phyloP scores from a whole-genome alignment of 1,140 invertebrate genomes.

The Euglossa dilemma region DNA sequence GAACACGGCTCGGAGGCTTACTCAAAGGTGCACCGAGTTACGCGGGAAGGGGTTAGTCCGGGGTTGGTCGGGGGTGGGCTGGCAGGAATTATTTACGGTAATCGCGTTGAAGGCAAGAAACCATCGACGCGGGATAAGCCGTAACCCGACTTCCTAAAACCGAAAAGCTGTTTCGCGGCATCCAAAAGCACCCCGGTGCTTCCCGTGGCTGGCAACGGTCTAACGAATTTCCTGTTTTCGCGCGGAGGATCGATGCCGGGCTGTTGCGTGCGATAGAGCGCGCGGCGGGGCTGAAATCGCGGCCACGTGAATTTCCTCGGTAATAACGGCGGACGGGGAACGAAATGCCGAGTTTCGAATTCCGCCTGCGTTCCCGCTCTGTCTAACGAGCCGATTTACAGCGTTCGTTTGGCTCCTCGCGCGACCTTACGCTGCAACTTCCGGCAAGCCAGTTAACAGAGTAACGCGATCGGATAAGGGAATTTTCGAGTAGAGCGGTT shows the following conservation, averaged over 20 bases:
- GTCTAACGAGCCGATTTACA: not conserved
- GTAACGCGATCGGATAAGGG: too few relatives aligned
- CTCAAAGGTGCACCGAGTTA: slow-evolving; percentile 14
- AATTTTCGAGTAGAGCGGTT: too few relatives aligned
- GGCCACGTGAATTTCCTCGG: not conserved
- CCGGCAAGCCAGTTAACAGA: too few relatives aligned
- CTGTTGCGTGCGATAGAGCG: too few relatives aligned
- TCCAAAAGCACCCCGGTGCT: not conserved
- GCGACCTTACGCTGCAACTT: too few relatives aligned
- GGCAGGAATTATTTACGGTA: slow-evolving; percentile 23
- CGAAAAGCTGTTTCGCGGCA: slow-evolving; percentile 1
- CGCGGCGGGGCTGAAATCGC: not conserved
- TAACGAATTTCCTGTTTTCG: slow-evolving; percentile 26
- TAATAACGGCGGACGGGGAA: not conserved
- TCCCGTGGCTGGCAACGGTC: not conserved
- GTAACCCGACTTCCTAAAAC: slow-evolving; percentile 11
- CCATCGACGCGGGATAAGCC: slow-evolving; percentile 10
- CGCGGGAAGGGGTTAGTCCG: not conserved
- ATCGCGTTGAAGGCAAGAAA: slow-evolving; percentile 14
- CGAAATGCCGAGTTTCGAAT: not conserved
- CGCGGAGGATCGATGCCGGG: not conserved
- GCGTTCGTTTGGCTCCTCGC: not conserved
- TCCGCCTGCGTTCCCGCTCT: not conserved
- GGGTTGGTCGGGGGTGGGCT: not conserved
- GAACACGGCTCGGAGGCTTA: not conserved